Percentiles rank a stretch among this genome's conserved stretches.
These are phyloP conservation scores for Oncorhynchus kisutch DNA, from an alignment of 2,113 vertebrate genomes.

Conservation along the genomic window DNA sequence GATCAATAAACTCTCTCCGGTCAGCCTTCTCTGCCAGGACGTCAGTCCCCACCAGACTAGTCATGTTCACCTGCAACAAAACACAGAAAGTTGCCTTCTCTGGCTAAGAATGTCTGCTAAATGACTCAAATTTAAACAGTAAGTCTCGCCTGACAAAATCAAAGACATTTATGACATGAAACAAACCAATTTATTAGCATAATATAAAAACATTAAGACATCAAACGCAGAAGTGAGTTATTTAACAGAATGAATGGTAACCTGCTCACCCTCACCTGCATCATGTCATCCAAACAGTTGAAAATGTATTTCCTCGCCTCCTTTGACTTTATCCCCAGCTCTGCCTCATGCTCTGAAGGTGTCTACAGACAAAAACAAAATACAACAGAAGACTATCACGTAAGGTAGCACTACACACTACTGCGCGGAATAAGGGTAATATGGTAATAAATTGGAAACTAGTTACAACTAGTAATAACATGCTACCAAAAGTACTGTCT, in stretches of 20 bases:
- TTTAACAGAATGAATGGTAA: neutral
- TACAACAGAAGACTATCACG: neutral
- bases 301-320: constrained; percentile 98
- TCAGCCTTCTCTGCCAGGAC: constrained; percentile 98
- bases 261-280: constrained; percentile 79
- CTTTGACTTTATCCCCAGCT: constrained; percentile 97
- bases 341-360: constrained; percentile 91
- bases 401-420: too few relatives aligned
- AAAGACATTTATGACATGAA: neutral
- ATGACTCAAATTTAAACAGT: too few relatives aligned
- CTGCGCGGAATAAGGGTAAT: too few relatives aligned
- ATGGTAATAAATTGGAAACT: too few relatives aligned
- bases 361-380: constrained; percentile 74
- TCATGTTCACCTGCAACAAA: constrained; percentile 92
- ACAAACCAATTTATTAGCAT: neutral
- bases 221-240: neutral
- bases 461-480: too few relatives aligned
- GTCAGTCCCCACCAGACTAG: constrained; percentile 93
- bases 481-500: neutral
- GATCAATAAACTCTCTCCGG: constrained; percentile 94
- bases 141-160: too few relatives aligned
- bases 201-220: neutral
- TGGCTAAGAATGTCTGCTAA: too few relatives aligned
- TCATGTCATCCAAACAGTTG: constrained; percentile 99
- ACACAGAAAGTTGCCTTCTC: neutral